These are phyloP conservation scores for Trachurus trachurus DNA, from an alignment of 2,797 vertebrate genomes.

Conservation along the genomic window DNA sequence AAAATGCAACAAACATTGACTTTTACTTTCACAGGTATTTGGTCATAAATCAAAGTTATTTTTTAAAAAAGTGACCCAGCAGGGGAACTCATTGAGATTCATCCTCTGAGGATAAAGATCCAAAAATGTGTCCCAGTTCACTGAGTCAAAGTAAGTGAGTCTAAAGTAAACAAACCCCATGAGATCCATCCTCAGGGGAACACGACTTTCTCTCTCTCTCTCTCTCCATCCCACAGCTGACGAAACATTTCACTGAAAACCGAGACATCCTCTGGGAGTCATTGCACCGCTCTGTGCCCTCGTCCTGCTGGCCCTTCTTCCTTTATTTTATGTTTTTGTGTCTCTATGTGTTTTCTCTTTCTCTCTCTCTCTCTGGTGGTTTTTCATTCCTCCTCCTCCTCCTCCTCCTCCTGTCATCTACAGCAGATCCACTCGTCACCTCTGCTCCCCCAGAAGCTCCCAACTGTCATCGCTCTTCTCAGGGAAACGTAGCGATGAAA, in stretches of 20 bases:
- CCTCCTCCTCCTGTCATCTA: slow-evolving; percentile 37
- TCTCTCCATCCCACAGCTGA: neutral
- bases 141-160: neutral
- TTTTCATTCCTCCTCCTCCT: slow-evolving; percentile 11
- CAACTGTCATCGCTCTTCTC: slow-evolving; percentile 49
- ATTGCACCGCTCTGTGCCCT: neutral
- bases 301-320: neutral
- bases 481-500: neutral
- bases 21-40: neutral
- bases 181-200: neutral
- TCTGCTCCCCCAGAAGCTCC: slow-evolving; percentile 40
- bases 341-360: slow-evolving; percentile 2
- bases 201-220: too few relatives aligned
- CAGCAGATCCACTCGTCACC: slow-evolving; percentile 23
- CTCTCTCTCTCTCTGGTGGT: neutral
- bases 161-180: neutral
- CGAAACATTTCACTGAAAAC: neutral
- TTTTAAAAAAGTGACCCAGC: too few relatives aligned
- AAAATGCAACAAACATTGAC: neutral
- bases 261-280: neutral
- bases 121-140: too few relatives aligned
- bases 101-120: too few relatives aligned
- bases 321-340: slow-evolving; percentile 6
- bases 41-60: neutral
- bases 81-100: too few relatives aligned